These are phyloP conservation scores for Furcula furcula DNA, from an alignment of 2,888 invertebrate genomes.

Conservation along the genomic window DNA sequence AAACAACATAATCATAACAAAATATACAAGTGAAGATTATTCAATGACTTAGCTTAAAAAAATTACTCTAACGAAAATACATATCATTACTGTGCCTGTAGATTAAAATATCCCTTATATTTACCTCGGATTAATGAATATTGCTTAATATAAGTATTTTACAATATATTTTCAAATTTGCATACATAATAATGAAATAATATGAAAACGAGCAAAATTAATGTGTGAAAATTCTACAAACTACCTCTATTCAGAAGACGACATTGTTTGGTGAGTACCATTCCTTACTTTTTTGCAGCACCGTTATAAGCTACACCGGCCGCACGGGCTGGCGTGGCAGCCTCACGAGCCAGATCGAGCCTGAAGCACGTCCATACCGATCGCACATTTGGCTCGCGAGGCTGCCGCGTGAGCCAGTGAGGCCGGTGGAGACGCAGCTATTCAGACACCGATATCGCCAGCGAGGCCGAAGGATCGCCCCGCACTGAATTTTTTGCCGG, in stretches of 20 bases:
- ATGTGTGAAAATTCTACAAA: conserved; percentile 19
- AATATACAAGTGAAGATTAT: conserved; percentile 21
- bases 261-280: conserved; percentile 32
- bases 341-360: no score
- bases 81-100: conserved; percentile 78
- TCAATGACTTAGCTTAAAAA: conserved; percentile 51
- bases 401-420: no score
- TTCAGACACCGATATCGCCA: no score
- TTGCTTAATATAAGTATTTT: conserved; percentile 34
- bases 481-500: no score
- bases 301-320: no score
- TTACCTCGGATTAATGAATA: conserved; percentile 36
- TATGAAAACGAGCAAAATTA: conserved; percentile 17
- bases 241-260: conserved; percentile 24
- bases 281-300: no score
- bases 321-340: no score
- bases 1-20: conserved; percentile 27
- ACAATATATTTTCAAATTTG: conserved; percentile 31
- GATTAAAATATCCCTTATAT: conserved; percentile 45
- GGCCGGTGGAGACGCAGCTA: no score
- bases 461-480: no score
- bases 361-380: no score
- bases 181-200: conserved; percentile 18
- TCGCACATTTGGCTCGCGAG: no score
- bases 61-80: conserved; percentile 61